A percentile compares a stretch with the other conserved stretches of the same genome.
These are phyloP conservation scores for Germaria angustata DNA, from an alignment of 2,888 invertebrate genomes.

Conservation along the genomic window DNA sequence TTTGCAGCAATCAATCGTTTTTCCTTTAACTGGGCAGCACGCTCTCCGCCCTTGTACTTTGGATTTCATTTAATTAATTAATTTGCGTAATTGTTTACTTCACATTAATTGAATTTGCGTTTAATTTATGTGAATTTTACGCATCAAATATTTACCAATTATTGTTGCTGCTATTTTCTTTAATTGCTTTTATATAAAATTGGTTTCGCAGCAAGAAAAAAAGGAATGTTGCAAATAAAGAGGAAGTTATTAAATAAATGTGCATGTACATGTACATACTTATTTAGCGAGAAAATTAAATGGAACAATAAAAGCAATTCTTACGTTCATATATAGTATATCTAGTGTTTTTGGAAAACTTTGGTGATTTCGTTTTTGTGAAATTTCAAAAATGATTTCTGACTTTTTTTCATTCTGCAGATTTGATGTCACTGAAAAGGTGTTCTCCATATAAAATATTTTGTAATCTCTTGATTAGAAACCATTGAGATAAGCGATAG, in stretches of 20 bases:
- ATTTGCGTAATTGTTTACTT: constrained; percentile 78
- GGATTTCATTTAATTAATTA: constrained; percentile 77
- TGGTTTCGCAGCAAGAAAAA: neutral
- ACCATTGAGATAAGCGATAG: too few relatives aligned
- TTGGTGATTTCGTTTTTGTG: too few relatives aligned
- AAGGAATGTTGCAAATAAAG: neutral
- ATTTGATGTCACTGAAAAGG: too few relatives aligned
- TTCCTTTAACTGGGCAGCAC: neutral
- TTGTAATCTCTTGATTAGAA: too few relatives aligned
- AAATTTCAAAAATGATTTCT: too few relatives aligned
- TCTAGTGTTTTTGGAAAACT: too few relatives aligned
- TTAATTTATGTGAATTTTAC: constrained; percentile 73
- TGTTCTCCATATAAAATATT: too few relatives aligned
- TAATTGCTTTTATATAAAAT: constrained; percentile 23
- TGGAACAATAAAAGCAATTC: too few relatives aligned
- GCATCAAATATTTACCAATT: constrained; percentile 57
- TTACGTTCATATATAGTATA: too few relatives aligned
- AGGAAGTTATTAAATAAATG: neutral
- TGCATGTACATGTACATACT: too few relatives aligned
- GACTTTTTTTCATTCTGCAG: too few relatives aligned
- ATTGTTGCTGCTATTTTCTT: constrained; percentile 7
- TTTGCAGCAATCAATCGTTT: neutral
- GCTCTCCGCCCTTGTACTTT: constrained; percentile 73
- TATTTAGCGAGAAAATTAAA: too few relatives aligned
- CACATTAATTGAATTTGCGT: constrained; percentile 78